Conservation (phyloP, 2,888 invertebrate species). For the Xanthia icteritia region DNA sequence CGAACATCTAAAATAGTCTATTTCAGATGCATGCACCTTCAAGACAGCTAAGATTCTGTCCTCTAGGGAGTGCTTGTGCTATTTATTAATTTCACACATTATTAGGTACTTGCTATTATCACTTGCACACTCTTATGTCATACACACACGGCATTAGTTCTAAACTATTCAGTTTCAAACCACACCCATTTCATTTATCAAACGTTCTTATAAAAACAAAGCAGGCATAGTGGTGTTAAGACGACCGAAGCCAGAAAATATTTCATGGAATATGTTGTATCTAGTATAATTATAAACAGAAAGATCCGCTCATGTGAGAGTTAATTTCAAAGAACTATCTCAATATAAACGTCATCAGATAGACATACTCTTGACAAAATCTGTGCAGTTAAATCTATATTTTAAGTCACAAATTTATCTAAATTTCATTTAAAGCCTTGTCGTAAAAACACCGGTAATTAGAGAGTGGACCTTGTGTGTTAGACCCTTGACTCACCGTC, state of each 20-base stretch:
- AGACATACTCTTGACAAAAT: background rate
- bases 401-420: background rate
- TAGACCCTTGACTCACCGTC: constrained; percentile 75
- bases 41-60: background rate
- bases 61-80: background rate
- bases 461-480: too few relatives aligned
- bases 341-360: background rate
- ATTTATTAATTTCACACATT: background rate
- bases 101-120: background rate
- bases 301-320: background rate
- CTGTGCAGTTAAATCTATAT: background rate
- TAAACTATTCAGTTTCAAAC: constrained; percentile 11
- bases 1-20: background rate
- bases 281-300: background rate
- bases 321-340: background rate
- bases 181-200: background rate
- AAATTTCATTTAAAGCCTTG: background rate
- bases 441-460: constrained; percentile 19
- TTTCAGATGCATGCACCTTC: background rate
- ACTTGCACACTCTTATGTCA: constrained; percentile 4
- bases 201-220: constrained; percentile 18
- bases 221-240: constrained; percentile 10
- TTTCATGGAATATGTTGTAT: background rate
- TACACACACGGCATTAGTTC: background rate
- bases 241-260: constrained; percentile 4